phyloP scores from a whole-genome alignment of 2,888 invertebrate genomes.

The Euspilapteryx auroguttella region DNA sequence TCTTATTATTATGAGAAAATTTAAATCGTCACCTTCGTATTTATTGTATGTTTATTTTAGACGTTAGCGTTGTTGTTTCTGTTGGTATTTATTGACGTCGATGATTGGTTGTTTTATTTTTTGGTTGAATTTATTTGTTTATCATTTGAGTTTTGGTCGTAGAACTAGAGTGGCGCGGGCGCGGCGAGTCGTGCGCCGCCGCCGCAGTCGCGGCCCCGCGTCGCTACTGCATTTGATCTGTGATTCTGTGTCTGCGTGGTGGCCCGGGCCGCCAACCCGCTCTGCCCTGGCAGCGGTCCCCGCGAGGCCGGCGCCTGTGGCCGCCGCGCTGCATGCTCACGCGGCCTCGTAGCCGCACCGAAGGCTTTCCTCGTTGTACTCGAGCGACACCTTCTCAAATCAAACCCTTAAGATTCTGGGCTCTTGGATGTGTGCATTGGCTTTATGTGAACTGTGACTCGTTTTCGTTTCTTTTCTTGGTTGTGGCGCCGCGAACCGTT shows the following conservation, averaged over 20 bases:
- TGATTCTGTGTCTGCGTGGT: constrained; percentile 53
- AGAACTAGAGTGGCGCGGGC: constrained; percentile 52
- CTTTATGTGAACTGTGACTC: constrained; percentile 60
- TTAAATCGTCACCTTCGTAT: constrained; percentile 62
- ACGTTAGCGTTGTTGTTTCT: constrained; percentile 59
- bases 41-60: constrained; percentile 55
- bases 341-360: constrained; percentile 3
- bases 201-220: constrained; percentile 27
- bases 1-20: constrained; percentile 47
- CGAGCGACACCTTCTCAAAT: constrained; percentile 45
- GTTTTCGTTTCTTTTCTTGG: constrained; percentile 62
- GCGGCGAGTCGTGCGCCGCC: too few species aligned
- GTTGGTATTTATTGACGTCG: constrained; percentile 46
- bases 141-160: constrained; percentile 54
- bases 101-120: constrained; percentile 38
- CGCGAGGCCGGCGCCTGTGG: constrained; percentile 10
- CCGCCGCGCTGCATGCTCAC: constrained; percentile 47
- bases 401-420: constrained; percentile 62
- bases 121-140: constrained; percentile 1
- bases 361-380: constrained; percentile 55
- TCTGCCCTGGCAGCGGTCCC: constrained; percentile 9
- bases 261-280: constrained; percentile 16
- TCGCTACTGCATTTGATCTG: constrained; percentile 60
- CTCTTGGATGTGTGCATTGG: constrained; percentile 62
- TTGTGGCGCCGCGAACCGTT: constrained; percentile 27